Evolutionary conservation across 2,888 invertebrate genomes (phyloP).

Genomic region (Xylocampa areola): DNA sequence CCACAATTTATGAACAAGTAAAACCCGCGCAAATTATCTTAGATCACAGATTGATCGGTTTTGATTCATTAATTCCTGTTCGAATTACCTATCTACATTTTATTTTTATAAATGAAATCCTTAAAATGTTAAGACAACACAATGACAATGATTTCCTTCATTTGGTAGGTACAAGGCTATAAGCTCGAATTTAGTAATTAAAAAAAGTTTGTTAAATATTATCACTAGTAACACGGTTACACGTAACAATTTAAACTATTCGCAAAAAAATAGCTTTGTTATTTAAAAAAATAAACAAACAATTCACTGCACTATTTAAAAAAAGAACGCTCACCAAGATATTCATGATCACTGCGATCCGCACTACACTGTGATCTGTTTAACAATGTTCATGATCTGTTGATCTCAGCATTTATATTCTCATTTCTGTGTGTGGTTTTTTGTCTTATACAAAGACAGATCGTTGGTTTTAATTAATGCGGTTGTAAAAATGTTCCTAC

Average conservation of each 20-base stretch:
- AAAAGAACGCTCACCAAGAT: constrained; percentile 65
- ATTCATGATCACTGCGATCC: constrained; percentile 66
- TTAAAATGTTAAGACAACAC: no score
- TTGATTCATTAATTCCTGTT: constrained; percentile 13
- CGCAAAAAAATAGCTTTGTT: neutral
- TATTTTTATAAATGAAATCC: no score
- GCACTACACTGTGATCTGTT: constrained; percentile 55
- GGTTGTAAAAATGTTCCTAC: constrained; percentile 49
- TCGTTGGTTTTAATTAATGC: constrained; percentile 48
- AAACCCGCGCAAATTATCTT: constrained; percentile 37
- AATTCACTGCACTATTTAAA: constrained; percentile 39
- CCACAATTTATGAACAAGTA: constrained; percentile 25
- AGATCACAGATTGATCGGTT: constrained; percentile 16
- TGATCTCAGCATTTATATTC: constrained; percentile 71
- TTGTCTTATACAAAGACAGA: constrained; percentile 43
- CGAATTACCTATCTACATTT: neutral
- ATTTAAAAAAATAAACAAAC: constrained; percentile 7
- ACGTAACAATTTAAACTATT: neutral
- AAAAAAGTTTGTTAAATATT: neutral
- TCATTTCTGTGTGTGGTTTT: constrained; percentile 47
- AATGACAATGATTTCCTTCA: no score
- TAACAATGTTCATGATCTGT: constrained; percentile 63
- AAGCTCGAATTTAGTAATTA: no score
- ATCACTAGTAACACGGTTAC: constrained; percentile 6
- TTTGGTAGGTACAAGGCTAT: no score